phyloP scores from a whole-genome alignment of 1,140 invertebrate genomes.

The Hyposmocoma kahamanoa region DNA sequence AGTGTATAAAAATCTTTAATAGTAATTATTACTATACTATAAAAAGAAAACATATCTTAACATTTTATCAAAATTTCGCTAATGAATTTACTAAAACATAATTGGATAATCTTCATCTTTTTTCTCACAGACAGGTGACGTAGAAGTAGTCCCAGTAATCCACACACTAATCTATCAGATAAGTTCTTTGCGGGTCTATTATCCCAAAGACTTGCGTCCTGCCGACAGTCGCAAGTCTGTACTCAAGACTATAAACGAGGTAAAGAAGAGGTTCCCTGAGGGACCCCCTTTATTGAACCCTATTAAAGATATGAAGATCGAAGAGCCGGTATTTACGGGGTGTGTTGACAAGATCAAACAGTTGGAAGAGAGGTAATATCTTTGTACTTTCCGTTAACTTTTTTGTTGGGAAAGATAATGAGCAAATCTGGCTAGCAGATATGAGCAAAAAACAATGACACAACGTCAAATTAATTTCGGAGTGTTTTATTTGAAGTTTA shows the following conservation, averaged over 20 bases:
- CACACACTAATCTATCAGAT: constrained; percentile 89
- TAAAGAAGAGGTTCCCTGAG: constrained; percentile 90
- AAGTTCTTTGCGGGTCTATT: constrained; percentile 92
- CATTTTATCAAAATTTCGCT: no score
- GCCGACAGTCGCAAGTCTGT: constrained; percentile 89
- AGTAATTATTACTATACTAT: no score
- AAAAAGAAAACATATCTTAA: no score
- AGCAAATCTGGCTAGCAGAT: no score
- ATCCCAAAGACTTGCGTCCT: constrained; percentile 91
- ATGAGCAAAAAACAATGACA: no score
- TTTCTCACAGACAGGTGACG: constrained; percentile 79
- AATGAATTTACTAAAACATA: no score
- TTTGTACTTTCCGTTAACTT: no score
- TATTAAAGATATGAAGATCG: constrained; percentile 96
- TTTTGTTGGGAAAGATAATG: no score
- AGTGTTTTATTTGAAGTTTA: no score
- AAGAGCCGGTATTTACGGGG: constrained; percentile 85
- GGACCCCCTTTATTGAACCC: constrained; percentile 94
- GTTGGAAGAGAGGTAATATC: constrained; percentile 85
- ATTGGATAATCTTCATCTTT: no score
- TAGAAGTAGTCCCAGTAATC: constrained; percentile 92
- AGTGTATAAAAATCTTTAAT: no score
- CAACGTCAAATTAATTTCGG: no score
- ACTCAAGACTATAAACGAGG: constrained; percentile 91
- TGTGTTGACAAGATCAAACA: constrained; percentile 88